Conservation (phyloP, 1,140 invertebrate genomes). For the Frieseomelitta varia region DNA sequence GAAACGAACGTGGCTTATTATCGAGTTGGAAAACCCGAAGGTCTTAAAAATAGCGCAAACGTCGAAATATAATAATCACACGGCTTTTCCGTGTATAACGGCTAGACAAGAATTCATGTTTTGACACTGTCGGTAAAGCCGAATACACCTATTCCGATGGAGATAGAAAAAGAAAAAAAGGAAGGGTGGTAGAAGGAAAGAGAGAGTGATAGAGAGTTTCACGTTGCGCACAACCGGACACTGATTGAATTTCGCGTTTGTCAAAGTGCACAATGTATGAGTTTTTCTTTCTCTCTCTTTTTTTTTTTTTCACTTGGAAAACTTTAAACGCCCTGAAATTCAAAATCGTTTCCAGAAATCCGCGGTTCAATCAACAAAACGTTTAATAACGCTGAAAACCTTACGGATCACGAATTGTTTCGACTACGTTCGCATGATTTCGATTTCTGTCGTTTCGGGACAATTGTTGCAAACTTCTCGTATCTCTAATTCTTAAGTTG, state of each 20-base stretch:
- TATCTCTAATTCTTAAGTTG: neutral
- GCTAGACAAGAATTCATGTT: neutral
- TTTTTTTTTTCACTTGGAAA: conserved; percentile 12
- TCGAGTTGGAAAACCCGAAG: too few relatives aligned
- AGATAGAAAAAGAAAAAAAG: neutral
- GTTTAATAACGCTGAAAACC: neutral
- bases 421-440: neutral
- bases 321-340: conserved; percentile 31
- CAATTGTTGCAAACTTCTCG: neutral
- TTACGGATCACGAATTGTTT: neutral
- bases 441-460: neutral
- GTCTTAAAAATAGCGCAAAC: neutral
- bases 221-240: conserved; percentile 28
- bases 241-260: conserved; percentile 52
- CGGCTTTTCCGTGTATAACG: neutral
- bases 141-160: conserved; percentile 31
- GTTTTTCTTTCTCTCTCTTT: neutral
- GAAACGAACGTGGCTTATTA: too few relatives aligned
- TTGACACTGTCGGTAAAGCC: conserved; percentile 16
- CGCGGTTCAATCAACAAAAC: conserved; percentile 11
- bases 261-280: conserved; percentile 36
- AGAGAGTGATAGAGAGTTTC: conserved; percentile 34
- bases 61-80: neutral
- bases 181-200: neutral
- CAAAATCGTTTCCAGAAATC: conserved; percentile 2